Conservation (phyloP, 1,140 invertebrate genomes). For the Eufriesea mexicana region DNA sequence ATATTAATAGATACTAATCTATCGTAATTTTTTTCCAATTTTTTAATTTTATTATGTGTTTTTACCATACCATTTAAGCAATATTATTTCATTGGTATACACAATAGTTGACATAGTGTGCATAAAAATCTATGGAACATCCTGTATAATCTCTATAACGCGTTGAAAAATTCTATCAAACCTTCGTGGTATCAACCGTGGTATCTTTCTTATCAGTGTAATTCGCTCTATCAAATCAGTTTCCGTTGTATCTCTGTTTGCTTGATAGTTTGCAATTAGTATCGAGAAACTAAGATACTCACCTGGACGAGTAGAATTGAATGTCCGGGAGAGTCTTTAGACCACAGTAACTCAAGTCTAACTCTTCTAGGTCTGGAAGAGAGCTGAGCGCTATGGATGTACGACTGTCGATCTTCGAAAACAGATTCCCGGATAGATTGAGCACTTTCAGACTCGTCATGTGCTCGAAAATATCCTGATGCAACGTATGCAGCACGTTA, state of each 20-base stretch:
- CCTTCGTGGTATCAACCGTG: too few species aligned
- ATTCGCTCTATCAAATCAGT: slow-evolving; percentile 3
- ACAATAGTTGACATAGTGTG: too few species aligned
- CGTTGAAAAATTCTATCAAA: neutral
- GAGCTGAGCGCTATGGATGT: slow-evolving; percentile 85
- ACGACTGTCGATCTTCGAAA: slow-evolving; percentile 84
- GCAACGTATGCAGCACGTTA: slow-evolving; percentile 86
- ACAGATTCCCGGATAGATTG: slow-evolving; percentile 86
- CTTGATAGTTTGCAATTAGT: too few species aligned
- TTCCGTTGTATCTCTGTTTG: neutral
- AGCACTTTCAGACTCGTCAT: slow-evolving; percentile 85
- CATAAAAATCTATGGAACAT: too few species aligned
- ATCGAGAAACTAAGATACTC: neutral
- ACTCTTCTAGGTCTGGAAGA: slow-evolving; percentile 85
- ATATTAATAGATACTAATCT: too few species aligned
- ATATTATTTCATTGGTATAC: too few species aligned
- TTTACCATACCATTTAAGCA: too few species aligned
- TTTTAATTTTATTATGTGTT: too few species aligned
- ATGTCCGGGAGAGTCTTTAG: slow-evolving; percentile 84
- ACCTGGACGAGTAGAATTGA: slow-evolving; percentile 82
- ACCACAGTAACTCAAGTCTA: slow-evolving; percentile 87
- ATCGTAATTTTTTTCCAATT: too few species aligned
- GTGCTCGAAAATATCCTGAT: slow-evolving; percentile 89
- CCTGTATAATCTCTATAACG: too few species aligned
- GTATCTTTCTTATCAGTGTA: slow-evolving; percentile 16